Evolutionary conservation across 2,888 invertebrate species (phyloP).

Genomic region (Meiosimyza decipiens): DNA sequence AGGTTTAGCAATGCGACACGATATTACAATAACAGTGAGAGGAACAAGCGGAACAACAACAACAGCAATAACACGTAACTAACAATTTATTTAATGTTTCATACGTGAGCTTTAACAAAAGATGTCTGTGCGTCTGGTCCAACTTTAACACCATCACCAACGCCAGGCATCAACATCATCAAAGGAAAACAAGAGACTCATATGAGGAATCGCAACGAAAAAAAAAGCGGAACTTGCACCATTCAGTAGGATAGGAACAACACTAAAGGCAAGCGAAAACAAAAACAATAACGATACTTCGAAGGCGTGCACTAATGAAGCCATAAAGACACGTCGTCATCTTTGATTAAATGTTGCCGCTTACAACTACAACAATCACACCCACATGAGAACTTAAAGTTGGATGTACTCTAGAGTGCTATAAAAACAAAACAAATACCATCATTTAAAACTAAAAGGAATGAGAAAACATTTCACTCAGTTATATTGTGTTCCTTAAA

Average conservation of each 20-base stretch:
- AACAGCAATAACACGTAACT: slow-evolving; percentile 54
- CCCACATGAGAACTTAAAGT: slow-evolving; percentile 24
- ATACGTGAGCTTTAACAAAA: slow-evolving; percentile 63
- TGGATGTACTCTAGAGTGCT: no score
- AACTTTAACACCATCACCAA: slow-evolving; percentile 10
- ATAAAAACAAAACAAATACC: no score
- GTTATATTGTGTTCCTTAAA: no score
- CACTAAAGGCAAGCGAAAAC: slow-evolving; percentile 13
- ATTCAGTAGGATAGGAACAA: background rate
- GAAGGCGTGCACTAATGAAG: slow-evolving; percentile 61
- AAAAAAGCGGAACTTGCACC: background rate
- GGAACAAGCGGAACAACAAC: slow-evolving; percentile 21
- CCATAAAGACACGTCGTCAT: slow-evolving; percentile 61
- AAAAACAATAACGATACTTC: slow-evolving; percentile 11
- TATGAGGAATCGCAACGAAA: slow-evolving; percentile 21
- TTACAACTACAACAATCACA: slow-evolving; percentile 25
- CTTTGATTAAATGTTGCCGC: slow-evolving; percentile 35
- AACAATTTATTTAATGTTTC: slow-evolving; percentile 65
- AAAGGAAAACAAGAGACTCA: slow-evolving; percentile 12
- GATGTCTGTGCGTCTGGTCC: slow-evolving; percentile 37
- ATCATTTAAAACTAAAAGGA: no score
- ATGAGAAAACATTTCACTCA: no score
- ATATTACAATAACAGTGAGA: background rate
- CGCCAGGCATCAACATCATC: background rate
- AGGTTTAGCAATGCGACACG: slow-evolving; percentile 20